Conservation (phyloP, 2,888 invertebrate genomes). For the Exocentrus adspersus region DNA sequence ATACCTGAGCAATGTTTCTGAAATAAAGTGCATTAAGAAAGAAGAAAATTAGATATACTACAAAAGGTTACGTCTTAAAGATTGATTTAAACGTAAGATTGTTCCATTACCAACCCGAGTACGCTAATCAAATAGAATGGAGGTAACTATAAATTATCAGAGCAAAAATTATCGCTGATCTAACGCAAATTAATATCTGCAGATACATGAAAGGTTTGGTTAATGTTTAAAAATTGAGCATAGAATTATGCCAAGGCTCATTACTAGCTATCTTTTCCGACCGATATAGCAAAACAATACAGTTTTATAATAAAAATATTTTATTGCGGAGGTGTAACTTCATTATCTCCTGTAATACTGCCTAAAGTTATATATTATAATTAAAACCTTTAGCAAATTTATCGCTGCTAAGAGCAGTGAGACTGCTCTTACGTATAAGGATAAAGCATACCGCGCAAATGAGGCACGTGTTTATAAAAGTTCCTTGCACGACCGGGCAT, state of each 20-base stretch:
- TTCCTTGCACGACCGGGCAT: too few relatives aligned
- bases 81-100: constrained; percentile 36
- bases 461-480: neutral
- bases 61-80: constrained; percentile 24
- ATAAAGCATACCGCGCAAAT: neutral
- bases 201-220: constrained; percentile 18
- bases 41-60: too few relatives aligned
- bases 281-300: constrained; percentile 11
- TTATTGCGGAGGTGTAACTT: constrained; percentile 16
- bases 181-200: constrained; percentile 28
- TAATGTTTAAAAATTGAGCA: constrained; percentile 6
- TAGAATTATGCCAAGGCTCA: constrained; percentile 27
- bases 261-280: constrained; percentile 14
- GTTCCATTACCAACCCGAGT: constrained; percentile 31
- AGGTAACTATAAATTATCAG: constrained; percentile 33
- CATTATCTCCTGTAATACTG: constrained; percentile 12
- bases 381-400: neutral
- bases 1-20: too few relatives aligned
- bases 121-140: constrained; percentile 28
- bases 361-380: constrained; percentile 16
- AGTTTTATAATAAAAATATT: neutral
- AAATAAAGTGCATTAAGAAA: too few relatives aligned
- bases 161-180: constrained; percentile 31
- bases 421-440: neutral
- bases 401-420: neutral